phyloP scores from a whole-genome alignment of 2,797 vertebrate species.

The Notamacropus eugenii region DNA sequence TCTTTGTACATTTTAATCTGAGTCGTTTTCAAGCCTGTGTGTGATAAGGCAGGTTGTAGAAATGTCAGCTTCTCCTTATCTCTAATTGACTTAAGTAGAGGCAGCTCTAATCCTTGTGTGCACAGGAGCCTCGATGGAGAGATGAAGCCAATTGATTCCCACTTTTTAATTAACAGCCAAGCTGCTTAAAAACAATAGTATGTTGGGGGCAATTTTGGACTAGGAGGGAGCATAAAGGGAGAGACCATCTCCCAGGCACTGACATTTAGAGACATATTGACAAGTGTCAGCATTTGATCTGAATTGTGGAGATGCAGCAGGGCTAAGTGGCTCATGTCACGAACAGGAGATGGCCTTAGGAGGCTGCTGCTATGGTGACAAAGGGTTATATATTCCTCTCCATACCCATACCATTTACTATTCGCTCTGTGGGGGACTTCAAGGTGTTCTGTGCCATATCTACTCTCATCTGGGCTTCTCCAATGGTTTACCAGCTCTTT shows the following conservation, averaged over 20 bases:
- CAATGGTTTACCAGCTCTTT: background rate
- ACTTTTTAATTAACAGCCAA: conserved; percentile 86
- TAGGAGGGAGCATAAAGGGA: conserved; percentile 11
- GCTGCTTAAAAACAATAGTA: conserved; percentile 83
- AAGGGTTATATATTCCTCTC: conserved; percentile 22
- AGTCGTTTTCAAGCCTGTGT: conserved; percentile 80
- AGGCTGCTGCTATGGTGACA: conserved; percentile 21
- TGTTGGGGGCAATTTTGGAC: conserved; percentile 52
- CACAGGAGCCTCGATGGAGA: conserved; percentile 85
- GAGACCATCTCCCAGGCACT: conserved; percentile 20
- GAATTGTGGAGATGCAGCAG: background rate
- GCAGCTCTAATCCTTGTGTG: conserved; percentile 86
- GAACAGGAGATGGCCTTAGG: background rate
- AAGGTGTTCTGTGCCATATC: background rate
- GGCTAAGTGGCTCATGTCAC: fast-evolving
- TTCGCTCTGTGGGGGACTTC: fast-evolving
- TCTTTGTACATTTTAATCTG: conserved; percentile 88
- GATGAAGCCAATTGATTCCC: conserved; percentile 87
- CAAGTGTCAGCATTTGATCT: conserved; percentile 47
- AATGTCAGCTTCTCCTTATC: conserved; percentile 88
- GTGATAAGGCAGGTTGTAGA: conserved; percentile 85
- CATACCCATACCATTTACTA: background rate
- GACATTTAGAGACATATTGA: conserved; percentile 63
- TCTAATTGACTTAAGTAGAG: conserved; percentile 88
- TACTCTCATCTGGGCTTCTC: background rate